Percentiles rank a stretch among this genome's conserved stretches.
Evolutionary conservation across 2,797 vertebrate genomes (phyloP).

Genomic region (Apodemus agrarius): DNA sequence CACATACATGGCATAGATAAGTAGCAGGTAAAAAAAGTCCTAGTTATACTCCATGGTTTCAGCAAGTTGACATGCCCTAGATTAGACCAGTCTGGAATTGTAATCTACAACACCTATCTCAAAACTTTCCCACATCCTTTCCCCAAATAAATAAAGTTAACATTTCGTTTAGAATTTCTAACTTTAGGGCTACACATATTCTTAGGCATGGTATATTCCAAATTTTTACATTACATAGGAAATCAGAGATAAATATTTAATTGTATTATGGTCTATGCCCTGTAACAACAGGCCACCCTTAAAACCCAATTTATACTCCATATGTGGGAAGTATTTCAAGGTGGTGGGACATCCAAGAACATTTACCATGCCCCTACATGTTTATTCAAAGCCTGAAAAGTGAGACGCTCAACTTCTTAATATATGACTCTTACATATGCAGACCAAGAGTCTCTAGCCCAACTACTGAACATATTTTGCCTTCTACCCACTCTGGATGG

Average conservation of each 20-base stretch:
- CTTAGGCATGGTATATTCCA: not conserved
- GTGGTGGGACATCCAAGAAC: not conserved
- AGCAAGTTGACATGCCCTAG: constrained; percentile 3
- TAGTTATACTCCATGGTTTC: not conserved
- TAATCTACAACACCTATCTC: not conserved
- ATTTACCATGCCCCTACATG: not conserved
- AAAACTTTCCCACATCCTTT: not conserved
- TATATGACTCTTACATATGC: not conserved
- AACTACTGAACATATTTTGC: not conserved
- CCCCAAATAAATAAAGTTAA: not conserved
- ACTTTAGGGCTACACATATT: not conserved
- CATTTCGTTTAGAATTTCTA: not conserved
- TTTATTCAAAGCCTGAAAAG: not conserved
- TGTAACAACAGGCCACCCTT: not conserved
- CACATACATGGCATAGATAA: constrained; percentile 35
- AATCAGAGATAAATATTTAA: not conserved
- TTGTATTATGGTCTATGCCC: not conserved
- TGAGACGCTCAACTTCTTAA: not conserved
- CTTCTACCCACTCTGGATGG: not conserved
- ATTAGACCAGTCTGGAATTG: not conserved
- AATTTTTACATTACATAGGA: constrained; percentile 32
- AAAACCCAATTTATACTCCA: not conserved
- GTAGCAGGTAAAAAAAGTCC: constrained; percentile 4
- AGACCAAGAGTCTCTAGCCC: constrained; percentile 3
- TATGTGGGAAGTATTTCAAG: not conserved